Base-by-base conservation (phyloP, 2,888 invertebrate genomes). In the Diploptera punctata region DNA sequence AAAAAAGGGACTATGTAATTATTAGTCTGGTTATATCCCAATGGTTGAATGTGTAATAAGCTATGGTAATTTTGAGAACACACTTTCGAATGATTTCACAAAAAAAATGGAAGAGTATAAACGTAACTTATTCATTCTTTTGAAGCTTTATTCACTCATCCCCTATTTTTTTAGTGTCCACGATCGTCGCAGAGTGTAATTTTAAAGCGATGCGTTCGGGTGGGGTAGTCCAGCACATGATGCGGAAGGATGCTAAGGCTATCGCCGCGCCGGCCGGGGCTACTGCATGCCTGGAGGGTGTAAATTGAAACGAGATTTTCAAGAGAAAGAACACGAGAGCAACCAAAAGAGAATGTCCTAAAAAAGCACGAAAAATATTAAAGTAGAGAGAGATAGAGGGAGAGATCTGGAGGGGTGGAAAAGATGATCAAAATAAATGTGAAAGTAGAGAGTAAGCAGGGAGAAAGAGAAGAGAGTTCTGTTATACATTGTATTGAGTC, bases 261-360 rank as follows among this genome's bases (percentile, higher is more conserved):
- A 62, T 62, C 33, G 43, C 16, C n/a, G n/a, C n/a, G n/a, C n/a
- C n/a, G n/a, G n/a, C 7, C n/a, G n/a, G 18, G 29, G 18, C 47
- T 65, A 47, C 65, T 65, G 18, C 65, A 29, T 65, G 43, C 47
- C 44, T 65, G 9, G 10, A 2, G 65, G 65, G 65, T 29, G 65
- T 44, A 47, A 65, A 65, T 65, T 65, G 65, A 65, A 65, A 65
- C 57, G 57, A 57, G 57, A 57, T 57, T 57, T 57, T 57, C 57
- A n/a, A 57, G 24, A 57, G 57, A 57, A 16, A 16, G 29, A 57
- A 10, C 47, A 47, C 18, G 47, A 47, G 47, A 47, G n/a, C 10
- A n/a, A 47, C 47, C 26, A 52, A 52, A 52, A 52, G 24, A 10
- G 24, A 52, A 52, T 52, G 13, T 13, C 24, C 1, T 24, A 52